Percentiles rank a stretch among this genome's conserved stretches.
phyloP scores from a whole-genome alignment of 2,888 invertebrate genomes.

The Epsilonema sp. region DNA sequence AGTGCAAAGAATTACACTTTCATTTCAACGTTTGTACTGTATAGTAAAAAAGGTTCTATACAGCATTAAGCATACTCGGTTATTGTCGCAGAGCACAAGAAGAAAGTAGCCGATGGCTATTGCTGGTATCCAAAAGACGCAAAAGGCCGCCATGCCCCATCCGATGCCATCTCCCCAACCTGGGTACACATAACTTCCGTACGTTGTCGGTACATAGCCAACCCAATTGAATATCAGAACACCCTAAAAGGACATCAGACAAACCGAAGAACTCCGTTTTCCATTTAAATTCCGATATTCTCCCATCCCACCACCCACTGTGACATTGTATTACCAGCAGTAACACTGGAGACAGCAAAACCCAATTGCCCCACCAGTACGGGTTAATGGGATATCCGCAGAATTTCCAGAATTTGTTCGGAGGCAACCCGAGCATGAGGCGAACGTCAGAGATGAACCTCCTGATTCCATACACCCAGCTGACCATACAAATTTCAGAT shows the following conservation, averaged over 20 bases:
- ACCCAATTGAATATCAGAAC: constrained; percentile 3
- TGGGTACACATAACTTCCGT: constrained; percentile 5
- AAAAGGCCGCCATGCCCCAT: constrained; percentile 4
- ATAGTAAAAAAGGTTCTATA: too few relatives aligned
- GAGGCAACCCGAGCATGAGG: constrained; percentile 2
- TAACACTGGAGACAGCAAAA: constrained; percentile 1
- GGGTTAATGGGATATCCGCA: background rate
- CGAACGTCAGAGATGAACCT: constrained; percentile 5
- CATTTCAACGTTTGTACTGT: too few relatives aligned
- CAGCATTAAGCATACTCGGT: too few relatives aligned
- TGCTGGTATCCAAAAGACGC: constrained; percentile 4
- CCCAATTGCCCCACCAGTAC: constrained; percentile 6
- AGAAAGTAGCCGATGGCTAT: background rate
- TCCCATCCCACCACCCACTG: too few relatives aligned
- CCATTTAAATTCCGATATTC: too few relatives aligned
- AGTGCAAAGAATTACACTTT: too few relatives aligned
- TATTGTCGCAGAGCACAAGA: too few relatives aligned
- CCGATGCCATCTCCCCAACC: constrained; percentile 5
- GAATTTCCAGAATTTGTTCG: background rate
- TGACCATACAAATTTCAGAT: constrained; percentile 35
- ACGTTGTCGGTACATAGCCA: background rate
- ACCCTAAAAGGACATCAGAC: background rate
- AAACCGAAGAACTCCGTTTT: too few relatives aligned
- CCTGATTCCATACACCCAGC: constrained; percentile 33
- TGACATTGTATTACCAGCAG: background rate